Base-by-base conservation (phyloP, 2,113 vertebrate genomes). In the Aramus guarauna region DNA sequence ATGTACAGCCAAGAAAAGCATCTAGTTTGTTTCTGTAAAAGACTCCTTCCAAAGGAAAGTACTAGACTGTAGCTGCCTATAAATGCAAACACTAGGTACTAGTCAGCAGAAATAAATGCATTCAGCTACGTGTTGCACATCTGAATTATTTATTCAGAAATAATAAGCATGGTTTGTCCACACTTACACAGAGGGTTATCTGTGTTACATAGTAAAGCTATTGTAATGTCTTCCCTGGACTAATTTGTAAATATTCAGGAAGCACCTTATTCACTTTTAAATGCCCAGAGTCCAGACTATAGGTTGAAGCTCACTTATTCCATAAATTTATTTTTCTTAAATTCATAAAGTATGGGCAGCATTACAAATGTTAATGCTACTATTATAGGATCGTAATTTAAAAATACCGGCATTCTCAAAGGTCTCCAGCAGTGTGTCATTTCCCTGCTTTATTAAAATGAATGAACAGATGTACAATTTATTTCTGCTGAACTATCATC, bases 391-490 rank as follows among this genome's bases (percentile, higher is more conserved):
- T 97, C 97, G 97, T 98, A 94, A 97, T 98, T 98, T 98, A 88
- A 93, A 97, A 97, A 97, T 94, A 95, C 88, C 91, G 73, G 85
- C 89, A 39, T 85, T 96, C 97, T 98, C 97, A 91, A 83, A 97
- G 97, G 97, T 96, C 95, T 97, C 96, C 93, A 95, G 68, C 96
- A 96, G 94, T 85, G 68, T 98, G 97, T 98, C 98, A 98, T 97
- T 97, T 97, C 97, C 97, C 97, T 93, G 97, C 98, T 98, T 98
- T 98, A 98, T 98, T 98, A 98, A 98, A 98, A 98, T 98, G 98
- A 99, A 99, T 98, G 98, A 99, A 99, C 98, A 98, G 98, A 98
- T 98, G 98, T 98, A 98, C 98, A 96, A 97, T 98, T 98, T 98
- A 98, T 98, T 98, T 98, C 97, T 96, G 95, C 98, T 97, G 95